These are phyloP conservation scores for Coryphaenoides rupestris DNA, from an alignment of 2,113 vertebrate genomes.

Conservation along the genomic window DNA sequence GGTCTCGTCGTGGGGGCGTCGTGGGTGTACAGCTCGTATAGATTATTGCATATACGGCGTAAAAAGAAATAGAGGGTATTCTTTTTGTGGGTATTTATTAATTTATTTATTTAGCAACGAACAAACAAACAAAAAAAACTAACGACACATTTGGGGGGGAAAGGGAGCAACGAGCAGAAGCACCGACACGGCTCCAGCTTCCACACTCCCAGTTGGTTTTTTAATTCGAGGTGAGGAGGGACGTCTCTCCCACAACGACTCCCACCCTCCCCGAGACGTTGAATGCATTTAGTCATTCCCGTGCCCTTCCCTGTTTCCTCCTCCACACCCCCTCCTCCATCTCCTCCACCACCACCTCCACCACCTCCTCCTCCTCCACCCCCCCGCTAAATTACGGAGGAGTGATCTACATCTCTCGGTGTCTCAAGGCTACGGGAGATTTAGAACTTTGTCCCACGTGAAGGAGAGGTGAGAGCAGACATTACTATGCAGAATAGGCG, in stretches of 20 bases:
- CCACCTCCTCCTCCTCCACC: too few species aligned
- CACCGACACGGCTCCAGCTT: background rate
- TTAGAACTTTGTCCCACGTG: constrained; percentile 72
- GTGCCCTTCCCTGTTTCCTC: constrained; percentile 53
- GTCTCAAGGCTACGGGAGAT: constrained; percentile 71
- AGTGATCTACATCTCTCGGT: constrained; percentile 63
- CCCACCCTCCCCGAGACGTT: constrained; percentile 56
- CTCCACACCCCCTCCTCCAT: constrained; percentile 50
- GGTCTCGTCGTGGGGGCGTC: too few species aligned
- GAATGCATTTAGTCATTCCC: constrained; percentile 51
- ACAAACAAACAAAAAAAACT: too few species aligned
- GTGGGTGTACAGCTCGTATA: too few species aligned
- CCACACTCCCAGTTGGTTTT: constrained; percentile 35
- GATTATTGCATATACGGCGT: background rate
- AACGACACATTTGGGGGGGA: too few species aligned
- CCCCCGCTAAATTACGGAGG: constrained; percentile 69
- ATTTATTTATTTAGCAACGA: too few species aligned
- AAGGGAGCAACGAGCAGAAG: too few species aligned
- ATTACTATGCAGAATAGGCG: constrained; percentile 75
- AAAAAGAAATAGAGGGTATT: constrained; percentile 3
- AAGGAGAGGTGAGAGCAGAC: constrained; percentile 73
- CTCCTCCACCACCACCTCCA: too few species aligned
- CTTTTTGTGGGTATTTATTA: background rate
- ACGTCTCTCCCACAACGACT: constrained; percentile 39
- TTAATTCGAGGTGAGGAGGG: constrained; percentile 44